A percentile compares a stretch with the other conserved stretches of the same genome.
phyloP scores from a whole-genome alignment of 2,113 vertebrate species.

The Lagopus muta region DNA sequence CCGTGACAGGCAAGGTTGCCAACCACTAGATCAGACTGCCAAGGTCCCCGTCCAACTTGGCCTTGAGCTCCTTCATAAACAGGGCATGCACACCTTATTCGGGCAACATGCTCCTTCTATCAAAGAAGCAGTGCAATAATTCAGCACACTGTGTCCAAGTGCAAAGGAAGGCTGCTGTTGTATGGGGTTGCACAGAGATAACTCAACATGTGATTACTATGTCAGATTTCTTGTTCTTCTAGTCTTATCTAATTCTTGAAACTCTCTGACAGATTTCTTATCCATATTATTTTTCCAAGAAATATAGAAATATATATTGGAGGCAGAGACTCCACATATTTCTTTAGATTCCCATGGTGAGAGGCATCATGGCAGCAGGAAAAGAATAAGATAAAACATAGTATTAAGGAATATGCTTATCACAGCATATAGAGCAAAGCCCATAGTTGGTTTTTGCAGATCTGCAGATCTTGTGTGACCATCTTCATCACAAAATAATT shows the following conservation, averaged over 20 bases:
- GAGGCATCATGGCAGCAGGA: neutral
- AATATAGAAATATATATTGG: fast-evolving
- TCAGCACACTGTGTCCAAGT: neutral
- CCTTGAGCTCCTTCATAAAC: neutral
- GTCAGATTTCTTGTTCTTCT: neutral
- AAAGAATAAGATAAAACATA: neutral
- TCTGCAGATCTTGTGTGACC: neutral
- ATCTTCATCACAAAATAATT: neutral
- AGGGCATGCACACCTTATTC: neutral
- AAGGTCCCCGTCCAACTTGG: neutral
- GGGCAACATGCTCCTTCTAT: neutral
- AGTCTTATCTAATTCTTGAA: neutral
- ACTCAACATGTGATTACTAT: neutral
- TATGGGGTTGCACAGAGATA: neutral
- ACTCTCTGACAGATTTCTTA: neutral
- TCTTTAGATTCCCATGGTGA: neutral
- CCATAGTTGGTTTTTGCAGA: neutral
- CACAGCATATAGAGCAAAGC: neutral
- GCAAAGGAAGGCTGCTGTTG: neutral
- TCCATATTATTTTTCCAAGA: neutral
- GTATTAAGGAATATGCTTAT: neutral
- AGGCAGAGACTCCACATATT: neutral
- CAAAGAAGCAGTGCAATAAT: neutral
- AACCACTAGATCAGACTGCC: neutral
- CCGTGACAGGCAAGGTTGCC: neutral